These are phyloP conservation scores for Cheilosia soror DNA, from an alignment of 2,888 invertebrate species.

Conservation along the genomic window DNA sequence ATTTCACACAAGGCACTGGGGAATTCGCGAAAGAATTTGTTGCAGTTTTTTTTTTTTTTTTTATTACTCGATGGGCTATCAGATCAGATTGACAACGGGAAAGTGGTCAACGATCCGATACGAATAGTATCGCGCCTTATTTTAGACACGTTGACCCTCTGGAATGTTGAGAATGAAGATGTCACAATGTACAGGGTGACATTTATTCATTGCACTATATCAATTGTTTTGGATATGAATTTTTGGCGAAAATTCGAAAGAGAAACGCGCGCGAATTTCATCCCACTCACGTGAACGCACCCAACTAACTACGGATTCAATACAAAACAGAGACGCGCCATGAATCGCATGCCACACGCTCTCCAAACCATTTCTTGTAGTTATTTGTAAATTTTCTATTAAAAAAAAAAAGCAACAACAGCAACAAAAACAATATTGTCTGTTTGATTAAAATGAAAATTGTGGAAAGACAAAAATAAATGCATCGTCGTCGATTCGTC, in stretches of 20 bases:
- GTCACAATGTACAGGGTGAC: background rate
- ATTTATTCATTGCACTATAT: background rate
- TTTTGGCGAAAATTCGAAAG: background rate
- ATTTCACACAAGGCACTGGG: conserved; percentile 66
- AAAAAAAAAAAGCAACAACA: conserved; percentile 28
- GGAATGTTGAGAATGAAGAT: conserved; percentile 40
- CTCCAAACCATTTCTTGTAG: conserved; percentile 59
- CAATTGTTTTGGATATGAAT: conserved; percentile 5
- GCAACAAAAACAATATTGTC: conserved; percentile 8
- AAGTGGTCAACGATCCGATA: conserved; percentile 37
- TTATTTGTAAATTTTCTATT: conserved; percentile 70
- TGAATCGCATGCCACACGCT: conserved; percentile 52
- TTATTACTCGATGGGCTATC: conserved; percentile 3
- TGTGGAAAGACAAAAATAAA: conserved; percentile 72
- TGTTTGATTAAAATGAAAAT: conserved; percentile 66
- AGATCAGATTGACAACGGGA: conserved; percentile 19
- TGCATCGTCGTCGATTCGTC: conserved; percentile 48
- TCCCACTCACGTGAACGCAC: conserved; percentile 69
- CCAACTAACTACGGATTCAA: conserved; percentile 59
- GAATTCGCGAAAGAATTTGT: conserved; percentile 58
- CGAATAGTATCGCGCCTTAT: background rate
- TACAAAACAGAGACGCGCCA: conserved; percentile 52
- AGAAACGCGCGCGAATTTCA: conserved; percentile 67
- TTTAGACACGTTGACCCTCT: background rate
- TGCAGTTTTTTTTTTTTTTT: conserved; percentile 23